Evolutionary conservation across 2,888 invertebrate genomes (phyloP), one percentile per base, ranked within the genome.

Genomic region (Pyrrhia umbra): DNA sequence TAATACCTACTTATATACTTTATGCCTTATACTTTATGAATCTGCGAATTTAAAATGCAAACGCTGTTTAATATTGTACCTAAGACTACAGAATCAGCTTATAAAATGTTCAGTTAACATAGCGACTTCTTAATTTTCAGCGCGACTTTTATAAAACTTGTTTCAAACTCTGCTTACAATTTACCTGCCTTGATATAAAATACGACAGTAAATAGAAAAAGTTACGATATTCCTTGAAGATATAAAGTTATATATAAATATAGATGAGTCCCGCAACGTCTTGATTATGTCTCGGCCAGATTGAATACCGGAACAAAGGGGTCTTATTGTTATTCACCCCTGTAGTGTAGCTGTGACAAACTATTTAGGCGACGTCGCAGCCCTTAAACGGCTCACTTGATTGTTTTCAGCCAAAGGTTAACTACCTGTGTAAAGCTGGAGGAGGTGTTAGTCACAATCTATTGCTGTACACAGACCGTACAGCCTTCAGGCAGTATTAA

Each of bases 251-350:
- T 66, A 81, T 80, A 82, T 72, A 78, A 52, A 43, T n/a, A 57
- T 18, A 42, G 20, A 18, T 49, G 81, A 81, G 81, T 83, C 82
- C 83, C 86, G 4, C 49, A 85, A 87, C 86, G 89, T 89, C 90
- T 91, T 91, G 89, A 90, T 90, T 84, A 83, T 86, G 90, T 92
- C 90, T 89, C 83, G 77, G 82, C 82, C 92, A 92, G 92, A 93
- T 92, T 93, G 93, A 92, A 92, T 91, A 90, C 87, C 85, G 87
- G 88, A 88, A 93, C 91, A 92, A 91, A 89, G 91, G 92, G 90
- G 86, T 87, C 91, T 90, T 92, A 93, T 94, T 94, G 92, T 93
- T 93, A 93, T 93, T 92, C 93, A 93, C 93, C 94, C 93, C 89
- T 85, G 86, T 82, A 84, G 86, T 84, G 79, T 77, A 80, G 81